Evolutionary conservation across 2,113 vertebrate species (phyloP).

Genomic region (Mobula birostris): DNA sequence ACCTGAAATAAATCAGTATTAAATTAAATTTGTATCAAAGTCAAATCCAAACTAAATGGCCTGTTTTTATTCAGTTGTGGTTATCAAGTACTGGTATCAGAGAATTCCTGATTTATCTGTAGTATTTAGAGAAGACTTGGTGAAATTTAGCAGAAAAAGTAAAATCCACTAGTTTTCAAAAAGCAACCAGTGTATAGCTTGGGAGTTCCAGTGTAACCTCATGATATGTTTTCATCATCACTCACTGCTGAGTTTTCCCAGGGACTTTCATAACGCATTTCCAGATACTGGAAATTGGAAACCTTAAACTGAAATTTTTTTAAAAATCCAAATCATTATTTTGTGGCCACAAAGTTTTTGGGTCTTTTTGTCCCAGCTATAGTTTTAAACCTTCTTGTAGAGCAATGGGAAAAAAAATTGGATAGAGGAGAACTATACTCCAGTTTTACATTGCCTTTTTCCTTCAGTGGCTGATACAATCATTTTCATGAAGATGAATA

Average conservation of each 20-base stretch:
- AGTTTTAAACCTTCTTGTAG: background rate
- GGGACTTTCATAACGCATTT: background rate
- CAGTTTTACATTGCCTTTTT: background rate
- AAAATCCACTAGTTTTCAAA: background rate
- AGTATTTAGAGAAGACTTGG: background rate
- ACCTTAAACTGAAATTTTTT: background rate
- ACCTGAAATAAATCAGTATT: background rate
- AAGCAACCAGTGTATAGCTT: background rate
- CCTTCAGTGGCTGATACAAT: background rate
- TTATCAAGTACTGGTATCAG: background rate
- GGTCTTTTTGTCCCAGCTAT: background rate
- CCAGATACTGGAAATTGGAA: background rate
- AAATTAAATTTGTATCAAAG: background rate
- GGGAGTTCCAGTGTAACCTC: background rate
- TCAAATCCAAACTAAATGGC: background rate
- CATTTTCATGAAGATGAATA: background rate
- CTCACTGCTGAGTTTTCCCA: background rate
- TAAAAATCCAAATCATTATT: too few relatives aligned
- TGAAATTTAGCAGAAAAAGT: background rate
- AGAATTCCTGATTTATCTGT: background rate
- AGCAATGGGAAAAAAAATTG: background rate
- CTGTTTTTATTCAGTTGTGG: background rate
- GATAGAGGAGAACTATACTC: background rate
- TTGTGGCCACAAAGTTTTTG: background rate
- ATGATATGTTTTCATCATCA: background rate